Percentiles rank a stretch among this genome's conserved stretches.
Evolutionary conservation across 2,797 vertebrate genomes (phyloP).

Genomic region (Scolopax rusticola): DNA sequence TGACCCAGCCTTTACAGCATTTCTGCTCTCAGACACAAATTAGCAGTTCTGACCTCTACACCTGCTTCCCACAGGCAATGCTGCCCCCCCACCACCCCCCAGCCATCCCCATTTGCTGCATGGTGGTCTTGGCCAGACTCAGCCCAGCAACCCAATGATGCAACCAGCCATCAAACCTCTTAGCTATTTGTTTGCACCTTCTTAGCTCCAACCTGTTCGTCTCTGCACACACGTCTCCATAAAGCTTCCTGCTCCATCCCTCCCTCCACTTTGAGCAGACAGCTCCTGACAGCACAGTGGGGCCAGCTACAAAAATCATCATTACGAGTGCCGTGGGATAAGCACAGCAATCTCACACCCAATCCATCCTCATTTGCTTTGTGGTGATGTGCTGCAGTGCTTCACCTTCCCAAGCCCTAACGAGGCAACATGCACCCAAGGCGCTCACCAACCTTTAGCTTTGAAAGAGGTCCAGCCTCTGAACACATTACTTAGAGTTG

Average conservation of each 20-base stretch:
- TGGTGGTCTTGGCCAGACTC: background rate
- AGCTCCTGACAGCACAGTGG: background rate
- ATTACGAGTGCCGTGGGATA: background rate
- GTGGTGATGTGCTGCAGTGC: background rate
- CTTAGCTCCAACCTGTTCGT: background rate
- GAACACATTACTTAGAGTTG: background rate
- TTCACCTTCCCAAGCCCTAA: background rate
- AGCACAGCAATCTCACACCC: background rate
- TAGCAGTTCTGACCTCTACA: background rate
- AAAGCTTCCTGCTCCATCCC: background rate
- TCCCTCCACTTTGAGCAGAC: background rate
- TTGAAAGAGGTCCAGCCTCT: background rate
- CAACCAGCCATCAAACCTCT: background rate
- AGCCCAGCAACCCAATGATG: background rate
- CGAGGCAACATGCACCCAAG: rapidly evolving
- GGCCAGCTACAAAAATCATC: background rate
- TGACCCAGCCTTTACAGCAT: background rate
- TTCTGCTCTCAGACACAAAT: background rate
- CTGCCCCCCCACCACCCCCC: background rate
- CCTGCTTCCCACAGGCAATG: background rate
- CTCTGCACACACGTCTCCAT: background rate
- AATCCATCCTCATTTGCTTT: background rate
- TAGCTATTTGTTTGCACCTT: background rate
- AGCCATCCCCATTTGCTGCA: background rate
- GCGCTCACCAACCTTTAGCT: background rate